phyloP scores from a whole-genome alignment of 2,113 vertebrate species.

The Albula goreensis region DNA sequence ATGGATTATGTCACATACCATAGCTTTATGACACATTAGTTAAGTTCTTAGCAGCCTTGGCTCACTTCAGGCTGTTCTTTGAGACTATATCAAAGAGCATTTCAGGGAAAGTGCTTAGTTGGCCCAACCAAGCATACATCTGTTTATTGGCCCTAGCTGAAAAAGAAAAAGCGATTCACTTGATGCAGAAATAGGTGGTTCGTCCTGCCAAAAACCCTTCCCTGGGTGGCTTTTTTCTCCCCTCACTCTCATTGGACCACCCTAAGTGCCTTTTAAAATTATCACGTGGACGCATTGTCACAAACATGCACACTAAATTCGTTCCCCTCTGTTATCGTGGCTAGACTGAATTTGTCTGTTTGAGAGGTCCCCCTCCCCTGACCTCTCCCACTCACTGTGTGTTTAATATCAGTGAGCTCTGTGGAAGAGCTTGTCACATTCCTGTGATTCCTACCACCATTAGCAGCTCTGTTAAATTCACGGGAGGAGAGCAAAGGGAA shows the following conservation, averaged over 20 bases:
- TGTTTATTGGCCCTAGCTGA: background rate
- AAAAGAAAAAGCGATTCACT: too few species aligned
- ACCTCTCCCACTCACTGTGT: background rate
- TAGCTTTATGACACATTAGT: too few species aligned
- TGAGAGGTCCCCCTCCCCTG: background rate
- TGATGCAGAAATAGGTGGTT: background rate
- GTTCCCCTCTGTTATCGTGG: too few species aligned
- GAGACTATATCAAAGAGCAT: background rate
- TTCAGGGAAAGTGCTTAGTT: background rate
- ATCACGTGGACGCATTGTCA: background rate
- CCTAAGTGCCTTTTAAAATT: background rate
- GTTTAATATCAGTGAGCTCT: background rate
- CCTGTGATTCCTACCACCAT: slow-evolving; percentile 1
- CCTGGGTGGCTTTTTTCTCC: background rate
- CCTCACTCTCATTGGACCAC: background rate
- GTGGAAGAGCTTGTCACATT: background rate
- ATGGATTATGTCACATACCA: too few species aligned
- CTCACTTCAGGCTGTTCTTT: background rate
- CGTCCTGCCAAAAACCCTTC: background rate
- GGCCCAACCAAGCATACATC: background rate
- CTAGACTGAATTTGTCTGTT: background rate
- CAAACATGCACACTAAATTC: background rate
- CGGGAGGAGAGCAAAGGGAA: background rate
- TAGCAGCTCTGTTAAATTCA: background rate
- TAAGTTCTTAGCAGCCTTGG: background rate